Conservation (phyloP, 2,113 vertebrate genomes). For the Urocynchramus pylzowi region DNA sequence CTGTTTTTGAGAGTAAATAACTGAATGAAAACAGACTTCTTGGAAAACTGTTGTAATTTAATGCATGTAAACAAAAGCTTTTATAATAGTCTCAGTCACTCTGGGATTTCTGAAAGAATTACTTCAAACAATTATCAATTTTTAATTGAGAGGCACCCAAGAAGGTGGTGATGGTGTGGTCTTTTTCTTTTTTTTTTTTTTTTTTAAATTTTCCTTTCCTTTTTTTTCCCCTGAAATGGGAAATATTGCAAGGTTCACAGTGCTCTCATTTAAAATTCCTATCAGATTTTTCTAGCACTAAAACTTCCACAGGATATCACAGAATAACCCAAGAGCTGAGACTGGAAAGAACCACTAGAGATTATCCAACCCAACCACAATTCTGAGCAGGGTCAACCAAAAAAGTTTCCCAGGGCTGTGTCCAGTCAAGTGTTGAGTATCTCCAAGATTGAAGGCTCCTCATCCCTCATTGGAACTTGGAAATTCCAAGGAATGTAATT, state of each 20-base stretch:
- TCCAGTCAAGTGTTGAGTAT: background rate
- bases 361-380: background rate
- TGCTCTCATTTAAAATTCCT: background rate
- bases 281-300: background rate
- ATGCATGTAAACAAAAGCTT: constrained; percentile 44
- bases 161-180: background rate
- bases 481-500: background rate
- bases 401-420: background rate
- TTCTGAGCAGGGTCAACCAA: background rate
- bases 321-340: background rate
- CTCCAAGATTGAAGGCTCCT: background rate
- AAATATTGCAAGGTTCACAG: background rate
- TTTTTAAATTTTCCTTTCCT: background rate
- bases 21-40: constrained; percentile 37
- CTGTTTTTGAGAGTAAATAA: constrained; percentile 50
- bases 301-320: background rate
- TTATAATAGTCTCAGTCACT: background rate
- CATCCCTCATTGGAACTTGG: background rate
- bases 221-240: background rate
- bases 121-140: constrained; percentile 31
- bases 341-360: background rate
- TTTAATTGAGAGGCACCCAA: constrained; percentile 17
- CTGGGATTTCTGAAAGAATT: constrained; percentile 9
- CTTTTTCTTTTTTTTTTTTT: background rate
- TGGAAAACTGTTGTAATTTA: constrained; percentile 51